phyloP scores from a whole-genome alignment of 2,797 vertebrate genomes.

The Danio tinwini region DNA sequence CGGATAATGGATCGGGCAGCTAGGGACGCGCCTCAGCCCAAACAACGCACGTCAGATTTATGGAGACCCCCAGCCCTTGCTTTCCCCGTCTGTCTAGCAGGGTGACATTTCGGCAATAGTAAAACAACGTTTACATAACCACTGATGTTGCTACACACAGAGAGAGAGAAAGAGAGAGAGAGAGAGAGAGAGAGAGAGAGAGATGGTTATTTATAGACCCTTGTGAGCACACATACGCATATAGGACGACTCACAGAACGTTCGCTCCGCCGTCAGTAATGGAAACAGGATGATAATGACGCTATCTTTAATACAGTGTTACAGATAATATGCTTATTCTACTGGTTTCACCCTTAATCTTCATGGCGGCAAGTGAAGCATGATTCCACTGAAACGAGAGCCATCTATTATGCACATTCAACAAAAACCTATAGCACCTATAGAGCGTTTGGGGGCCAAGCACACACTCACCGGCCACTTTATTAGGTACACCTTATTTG shows the following conservation, averaged over 20 bases:
- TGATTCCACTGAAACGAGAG: slow-evolving; percentile 47
- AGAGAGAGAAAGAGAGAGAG: too few relatives aligned
- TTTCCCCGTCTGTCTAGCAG: slow-evolving; percentile 52
- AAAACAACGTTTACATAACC: slow-evolving; percentile 61
- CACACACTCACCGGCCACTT: too few relatives aligned
- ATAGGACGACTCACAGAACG: slow-evolving; percentile 4
- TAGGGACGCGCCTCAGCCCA: slow-evolving; percentile 61
- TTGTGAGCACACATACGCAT: slow-evolving; percentile 11
- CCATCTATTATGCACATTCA: slow-evolving; percentile 18
- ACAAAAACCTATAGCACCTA: too few relatives aligned
- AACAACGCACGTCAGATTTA: slow-evolving; percentile 68
- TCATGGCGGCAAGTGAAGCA: slow-evolving; percentile 43
- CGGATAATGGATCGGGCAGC: slow-evolving; percentile 66
- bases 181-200: slow-evolving; percentile 24
- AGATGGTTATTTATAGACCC: slow-evolving; percentile 40
- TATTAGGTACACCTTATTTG: too few relatives aligned
- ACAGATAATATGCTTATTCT: slow-evolving; percentile 18
- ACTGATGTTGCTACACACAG: background rate
- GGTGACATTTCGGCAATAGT: slow-evolving; percentile 51
- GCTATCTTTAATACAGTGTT: slow-evolving; percentile 7
- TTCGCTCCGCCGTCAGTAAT: background rate
- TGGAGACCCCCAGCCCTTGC: slow-evolving; percentile 57
- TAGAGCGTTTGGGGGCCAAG: too few relatives aligned
- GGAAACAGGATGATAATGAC: slow-evolving; percentile 13
- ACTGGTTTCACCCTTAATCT: slow-evolving; percentile 46